Percentiles rank a stretch among this genome's conserved stretches.
Conservation (phyloP, 2,797 vertebrate species). For the Macrochelys suwanniensis region DNA sequence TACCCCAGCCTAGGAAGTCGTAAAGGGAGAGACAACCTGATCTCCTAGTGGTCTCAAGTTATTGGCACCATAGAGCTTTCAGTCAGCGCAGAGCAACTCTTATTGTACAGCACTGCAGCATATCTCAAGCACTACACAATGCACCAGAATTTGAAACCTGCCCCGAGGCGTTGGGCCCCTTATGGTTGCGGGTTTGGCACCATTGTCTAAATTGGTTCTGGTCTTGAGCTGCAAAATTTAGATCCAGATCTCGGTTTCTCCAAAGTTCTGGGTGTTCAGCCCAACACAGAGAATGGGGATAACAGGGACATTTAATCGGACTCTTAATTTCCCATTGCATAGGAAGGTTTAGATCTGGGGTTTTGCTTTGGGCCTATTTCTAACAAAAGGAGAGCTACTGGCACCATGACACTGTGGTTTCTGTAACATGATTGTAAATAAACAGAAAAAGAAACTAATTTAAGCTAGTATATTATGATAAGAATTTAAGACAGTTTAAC, state of each 20-base stretch:
- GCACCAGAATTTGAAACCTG: background rate
- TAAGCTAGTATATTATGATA: background rate
- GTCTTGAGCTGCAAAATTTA: background rate
- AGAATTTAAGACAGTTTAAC: background rate
- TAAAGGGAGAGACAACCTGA: background rate
- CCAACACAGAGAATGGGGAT: background rate
- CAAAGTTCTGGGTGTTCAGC: background rate
- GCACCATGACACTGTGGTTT: background rate
- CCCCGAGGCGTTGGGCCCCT: background rate
- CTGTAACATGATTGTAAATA: background rate
- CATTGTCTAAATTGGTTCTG: background rate
- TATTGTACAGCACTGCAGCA: background rate
- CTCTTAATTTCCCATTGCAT: background rate
- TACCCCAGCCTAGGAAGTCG: background rate
- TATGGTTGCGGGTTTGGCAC: background rate
- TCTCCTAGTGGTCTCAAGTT: background rate
- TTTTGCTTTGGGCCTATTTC: background rate
- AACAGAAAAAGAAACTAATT: background rate
- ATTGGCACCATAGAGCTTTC: background rate
- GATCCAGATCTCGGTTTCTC: background rate
- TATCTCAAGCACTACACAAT: background rate
- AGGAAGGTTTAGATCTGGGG: background rate
- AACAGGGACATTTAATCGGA: background rate
- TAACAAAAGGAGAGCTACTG: background rate
- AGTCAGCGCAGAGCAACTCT: too few species aligned